These are phyloP conservation scores for Drosophila dunni DNA, from an alignment of 1,140 invertebrate species.

Conservation along the genomic window DNA sequence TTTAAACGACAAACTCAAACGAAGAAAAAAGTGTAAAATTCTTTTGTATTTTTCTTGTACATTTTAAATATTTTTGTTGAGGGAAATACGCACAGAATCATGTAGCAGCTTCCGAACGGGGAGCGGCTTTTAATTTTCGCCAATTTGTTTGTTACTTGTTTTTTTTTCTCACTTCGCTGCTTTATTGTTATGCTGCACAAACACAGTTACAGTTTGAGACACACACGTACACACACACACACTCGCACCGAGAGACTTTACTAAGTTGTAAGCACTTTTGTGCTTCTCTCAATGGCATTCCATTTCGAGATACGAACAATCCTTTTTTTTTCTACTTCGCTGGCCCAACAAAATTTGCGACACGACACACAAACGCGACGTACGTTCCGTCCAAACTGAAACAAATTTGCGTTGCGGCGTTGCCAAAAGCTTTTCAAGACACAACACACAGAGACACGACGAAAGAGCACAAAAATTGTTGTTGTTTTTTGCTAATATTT, in stretches of 20 bases:
- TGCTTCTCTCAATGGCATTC: constrained; percentile 27
- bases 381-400: constrained; percentile 53
- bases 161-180: constrained; percentile 5
- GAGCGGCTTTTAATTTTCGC: constrained; percentile 42
- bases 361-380: constrained; percentile 49
- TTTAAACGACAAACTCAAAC: neutral
- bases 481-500: neutral
- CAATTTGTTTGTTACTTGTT: constrained; percentile 24
- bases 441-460: neutral
- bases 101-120: constrained; percentile 19
- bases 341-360: constrained; percentile 14
- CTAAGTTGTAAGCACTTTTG: constrained; percentile 16
- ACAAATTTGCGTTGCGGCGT: constrained; percentile 47
- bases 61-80: neutral
- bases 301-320: constrained; percentile 27
- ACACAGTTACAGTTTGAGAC: constrained; percentile 18
- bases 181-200: constrained; percentile 40
- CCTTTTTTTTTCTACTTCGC: constrained; percentile 9
- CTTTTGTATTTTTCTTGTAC: neutral
- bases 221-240: constrained; percentile 7
- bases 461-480: constrained; percentile 8
- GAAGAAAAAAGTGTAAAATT: neutral
- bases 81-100: constrained; percentile 1
- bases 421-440: constrained; percentile 46
- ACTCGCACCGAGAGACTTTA: neutral